Conservation (phyloP, 2,113 vertebrate species). For the Podarcis raffonei region DNA sequence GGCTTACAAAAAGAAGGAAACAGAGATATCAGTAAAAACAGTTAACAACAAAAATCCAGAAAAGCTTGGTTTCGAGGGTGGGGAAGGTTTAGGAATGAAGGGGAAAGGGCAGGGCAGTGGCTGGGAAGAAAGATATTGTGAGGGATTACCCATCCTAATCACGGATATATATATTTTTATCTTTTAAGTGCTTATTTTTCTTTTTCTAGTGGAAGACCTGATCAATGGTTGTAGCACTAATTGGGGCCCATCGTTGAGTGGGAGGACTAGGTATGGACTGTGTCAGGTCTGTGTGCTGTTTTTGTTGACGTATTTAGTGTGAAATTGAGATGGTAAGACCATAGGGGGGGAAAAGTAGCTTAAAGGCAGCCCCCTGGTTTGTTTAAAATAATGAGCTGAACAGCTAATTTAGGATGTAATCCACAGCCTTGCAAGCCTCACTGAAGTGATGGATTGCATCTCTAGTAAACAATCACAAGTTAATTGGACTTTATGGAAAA, state of each 20-base stretch:
- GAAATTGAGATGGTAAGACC: neutral
- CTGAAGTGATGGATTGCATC: neutral
- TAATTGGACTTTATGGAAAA: slow-evolving; percentile 15
- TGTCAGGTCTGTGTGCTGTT: neutral
- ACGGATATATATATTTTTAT: neutral
- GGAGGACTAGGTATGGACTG: neutral
- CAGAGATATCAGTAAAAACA: too few relatives aligned
- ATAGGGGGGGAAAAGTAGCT: too few relatives aligned
- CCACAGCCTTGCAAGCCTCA: neutral
- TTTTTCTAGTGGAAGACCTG: neutral
- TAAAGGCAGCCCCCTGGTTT: neutral
- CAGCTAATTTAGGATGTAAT: neutral
- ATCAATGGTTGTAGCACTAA: too few relatives aligned
- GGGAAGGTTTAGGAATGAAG: too few relatives aligned
- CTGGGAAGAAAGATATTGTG: too few relatives aligned
- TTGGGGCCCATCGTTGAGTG: neutral
- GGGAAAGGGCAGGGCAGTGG: too few relatives aligned
- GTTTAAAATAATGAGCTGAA: neutral
- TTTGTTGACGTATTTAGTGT: neutral
- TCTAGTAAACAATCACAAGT: neutral
- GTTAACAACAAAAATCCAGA: too few relatives aligned
- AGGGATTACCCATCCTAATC: too few relatives aligned
- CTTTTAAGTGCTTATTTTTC: neutral
- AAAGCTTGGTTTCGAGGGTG: too few relatives aligned
- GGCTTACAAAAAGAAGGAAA: too few relatives aligned